Conservation (phyloP, 2,113 vertebrate genomes). For the Pteropus alecto region DNA sequence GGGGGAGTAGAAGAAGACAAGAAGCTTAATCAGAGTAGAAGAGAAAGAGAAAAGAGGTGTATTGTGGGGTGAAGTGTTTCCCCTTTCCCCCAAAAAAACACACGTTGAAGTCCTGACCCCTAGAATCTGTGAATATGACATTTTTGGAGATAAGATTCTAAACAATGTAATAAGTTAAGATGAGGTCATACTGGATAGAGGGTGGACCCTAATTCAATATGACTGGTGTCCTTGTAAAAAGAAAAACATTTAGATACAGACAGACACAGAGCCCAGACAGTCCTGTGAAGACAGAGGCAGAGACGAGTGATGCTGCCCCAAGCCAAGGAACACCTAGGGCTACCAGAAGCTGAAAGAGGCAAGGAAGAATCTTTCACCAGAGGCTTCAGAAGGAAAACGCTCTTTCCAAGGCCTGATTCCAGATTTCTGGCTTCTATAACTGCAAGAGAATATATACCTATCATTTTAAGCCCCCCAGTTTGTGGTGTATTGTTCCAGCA, state of each 20-base stretch:
- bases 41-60: neutral
- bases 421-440: neutral
- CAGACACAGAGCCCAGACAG: neutral
- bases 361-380: neutral
- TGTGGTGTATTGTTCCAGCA: neutral
- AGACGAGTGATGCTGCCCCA: neutral
- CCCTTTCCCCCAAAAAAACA: neutral
- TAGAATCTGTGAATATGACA: neutral
- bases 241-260: neutral
- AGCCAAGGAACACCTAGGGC: neutral
- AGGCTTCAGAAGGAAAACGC: neutral
- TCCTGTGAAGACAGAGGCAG: neutral
- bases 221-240: neutral
- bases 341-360: neutral
- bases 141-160: neutral
- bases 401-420: neutral
- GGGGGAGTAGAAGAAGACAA: neutral
- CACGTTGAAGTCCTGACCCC: neutral
- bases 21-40: neutral
- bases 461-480: neutral
- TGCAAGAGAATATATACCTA: neutral
- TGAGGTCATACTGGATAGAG: neutral
- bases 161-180: neutral
- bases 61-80: neutral
- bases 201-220: neutral